Evolutionary conservation across 2,888 invertebrate species (phyloP).

Genomic region (Eupithecia centaureata): DNA sequence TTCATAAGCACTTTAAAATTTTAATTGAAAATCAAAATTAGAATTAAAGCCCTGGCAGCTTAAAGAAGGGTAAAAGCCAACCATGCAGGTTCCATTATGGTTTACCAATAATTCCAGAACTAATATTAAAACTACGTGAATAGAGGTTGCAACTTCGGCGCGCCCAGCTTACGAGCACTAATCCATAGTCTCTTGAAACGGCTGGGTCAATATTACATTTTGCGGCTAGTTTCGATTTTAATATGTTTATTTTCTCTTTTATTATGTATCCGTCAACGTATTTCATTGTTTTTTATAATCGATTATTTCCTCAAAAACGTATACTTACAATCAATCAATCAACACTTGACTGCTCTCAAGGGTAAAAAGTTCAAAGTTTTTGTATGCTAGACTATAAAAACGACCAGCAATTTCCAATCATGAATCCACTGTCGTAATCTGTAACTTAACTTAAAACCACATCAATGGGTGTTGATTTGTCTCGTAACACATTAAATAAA

Average conservation of each 20-base stretch:
- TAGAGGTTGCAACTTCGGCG: constrained; percentile 32
- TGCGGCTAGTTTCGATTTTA: neutral
- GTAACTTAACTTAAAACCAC: too few species aligned
- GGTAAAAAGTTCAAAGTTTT: too few species aligned
- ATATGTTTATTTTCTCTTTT: neutral
- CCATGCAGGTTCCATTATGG: constrained; percentile 26
- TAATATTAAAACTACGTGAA: constrained; percentile 37
- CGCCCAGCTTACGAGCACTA: constrained; percentile 28
- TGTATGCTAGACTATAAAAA: neutral
- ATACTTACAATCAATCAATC: too few species aligned
- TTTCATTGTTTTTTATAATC: neutral
- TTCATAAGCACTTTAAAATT: neutral
- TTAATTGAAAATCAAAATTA: neutral
- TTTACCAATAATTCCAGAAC: constrained; percentile 36
- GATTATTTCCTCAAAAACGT: too few species aligned
- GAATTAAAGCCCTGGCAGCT: constrained; percentile 4
- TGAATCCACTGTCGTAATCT: too few species aligned
- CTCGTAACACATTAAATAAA: neutral
- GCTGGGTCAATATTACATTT: constrained; percentile 19
- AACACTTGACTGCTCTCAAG: too few species aligned
- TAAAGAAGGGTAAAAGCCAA: constrained; percentile 14
- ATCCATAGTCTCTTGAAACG: constrained; percentile 14
- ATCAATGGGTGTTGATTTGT: too few species aligned
- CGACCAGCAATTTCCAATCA: neutral
- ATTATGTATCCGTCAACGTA: neutral